phyloP scores from a whole-genome alignment of 2,797 vertebrate genomes.

The Leucoraja ocellata region DNA sequence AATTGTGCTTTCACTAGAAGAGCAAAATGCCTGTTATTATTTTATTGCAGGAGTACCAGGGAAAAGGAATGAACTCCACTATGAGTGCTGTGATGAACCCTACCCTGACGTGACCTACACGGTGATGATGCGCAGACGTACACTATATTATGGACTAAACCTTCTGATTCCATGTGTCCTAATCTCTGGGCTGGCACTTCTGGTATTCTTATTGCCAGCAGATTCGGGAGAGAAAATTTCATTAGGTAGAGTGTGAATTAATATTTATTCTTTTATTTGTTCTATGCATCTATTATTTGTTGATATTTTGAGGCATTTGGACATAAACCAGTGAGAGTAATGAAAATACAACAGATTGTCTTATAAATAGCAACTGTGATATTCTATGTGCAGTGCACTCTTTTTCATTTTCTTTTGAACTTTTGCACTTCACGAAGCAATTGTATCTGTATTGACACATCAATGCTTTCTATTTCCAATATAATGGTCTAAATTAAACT shows the following conservation, averaged over 20 bases:
- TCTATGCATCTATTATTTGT: background rate
- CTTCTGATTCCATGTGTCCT: conserved; percentile 83
- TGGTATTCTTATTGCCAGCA: conserved; percentile 83
- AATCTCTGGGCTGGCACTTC: conserved; percentile 78
- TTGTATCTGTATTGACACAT: background rate
- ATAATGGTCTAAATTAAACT: background rate
- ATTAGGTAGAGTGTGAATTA: conserved; percentile 59
- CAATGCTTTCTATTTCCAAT: background rate
- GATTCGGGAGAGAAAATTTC: conserved; percentile 91
- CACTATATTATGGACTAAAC: conserved; percentile 83
- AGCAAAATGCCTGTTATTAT: background rate
- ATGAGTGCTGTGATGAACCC: conserved; percentile 85
- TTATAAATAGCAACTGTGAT: background rate
- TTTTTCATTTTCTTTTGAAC: background rate
- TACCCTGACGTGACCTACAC: conserved; percentile 86
- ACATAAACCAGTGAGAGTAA: background rate
- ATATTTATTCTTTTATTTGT: background rate
- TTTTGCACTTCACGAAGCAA: background rate
- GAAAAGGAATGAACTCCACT: conserved; percentile 79
- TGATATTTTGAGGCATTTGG: background rate
- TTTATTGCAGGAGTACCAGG: conserved; percentile 67
- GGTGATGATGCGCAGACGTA: conserved; percentile 78
- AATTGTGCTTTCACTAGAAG: background rate
- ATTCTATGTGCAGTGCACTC: background rate
- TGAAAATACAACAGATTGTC: background rate